A percentile compares a stretch with the other conserved stretches of the same genome.
phyloP scores from a whole-genome alignment of 2,888 invertebrate species.

The Agrochola macilenta region DNA sequence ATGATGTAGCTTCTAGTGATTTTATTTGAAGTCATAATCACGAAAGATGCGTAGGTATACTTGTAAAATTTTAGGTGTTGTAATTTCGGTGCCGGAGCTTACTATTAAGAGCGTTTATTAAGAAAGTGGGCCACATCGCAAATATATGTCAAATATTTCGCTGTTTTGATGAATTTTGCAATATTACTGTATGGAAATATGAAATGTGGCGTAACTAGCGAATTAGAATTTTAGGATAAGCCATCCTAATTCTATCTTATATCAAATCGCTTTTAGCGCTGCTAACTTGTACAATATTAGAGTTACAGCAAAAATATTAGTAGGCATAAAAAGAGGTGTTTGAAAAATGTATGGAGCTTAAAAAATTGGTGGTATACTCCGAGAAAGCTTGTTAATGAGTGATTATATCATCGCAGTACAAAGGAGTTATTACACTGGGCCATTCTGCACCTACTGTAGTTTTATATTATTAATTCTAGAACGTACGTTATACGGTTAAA shows the following conservation, averaged over 20 bases:
- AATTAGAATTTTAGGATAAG: no score
- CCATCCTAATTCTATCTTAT: constrained; percentile 16
- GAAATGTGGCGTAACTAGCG: no score
- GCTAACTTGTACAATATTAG: constrained; percentile 46
- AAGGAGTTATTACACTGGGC: constrained; percentile 55
- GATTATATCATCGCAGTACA: constrained; percentile 37
- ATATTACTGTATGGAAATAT: no score
- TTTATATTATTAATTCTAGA: constrained; percentile 68
- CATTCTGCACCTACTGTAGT: constrained; percentile 54
- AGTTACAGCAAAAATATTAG: constrained; percentile 23
- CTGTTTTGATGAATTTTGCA: no score
- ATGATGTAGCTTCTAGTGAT: neutral
- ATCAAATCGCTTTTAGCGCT: constrained; percentile 48
- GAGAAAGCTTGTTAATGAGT: constrained; percentile 13
- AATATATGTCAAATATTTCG: no score
- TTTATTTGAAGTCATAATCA: neutral
- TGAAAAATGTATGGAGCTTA: constrained; percentile 11
- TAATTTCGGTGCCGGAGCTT: constrained; percentile 7
- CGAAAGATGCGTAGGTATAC: neutral
- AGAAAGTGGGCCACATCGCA: no score
- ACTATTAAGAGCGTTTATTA: constrained; percentile 2
- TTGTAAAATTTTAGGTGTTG: neutral
- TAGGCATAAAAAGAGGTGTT: constrained; percentile 3
- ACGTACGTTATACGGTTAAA: constrained; percentile 78
- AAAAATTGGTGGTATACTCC: neutral